Evolutionary conservation across 2,888 invertebrate species (phyloP), one percentile per base, ranked within the genome.

Genomic region (Scrobipalpa costella): DNA sequence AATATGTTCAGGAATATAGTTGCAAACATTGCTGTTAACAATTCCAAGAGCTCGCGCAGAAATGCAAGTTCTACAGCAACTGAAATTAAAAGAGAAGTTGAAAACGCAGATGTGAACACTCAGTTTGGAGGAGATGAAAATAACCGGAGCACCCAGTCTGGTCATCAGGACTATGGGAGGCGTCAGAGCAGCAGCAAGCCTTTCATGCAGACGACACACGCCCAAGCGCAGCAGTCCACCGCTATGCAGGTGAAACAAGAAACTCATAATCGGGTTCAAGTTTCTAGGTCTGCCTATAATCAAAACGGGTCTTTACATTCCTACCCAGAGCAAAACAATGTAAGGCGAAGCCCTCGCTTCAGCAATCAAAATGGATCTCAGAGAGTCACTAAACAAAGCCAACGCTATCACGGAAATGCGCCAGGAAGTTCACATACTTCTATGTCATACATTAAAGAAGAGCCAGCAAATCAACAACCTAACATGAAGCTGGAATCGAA

Each of bases 1-100:
- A 55, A 33, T 27, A 33, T 34, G 17, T 55, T 27, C 6, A 55
- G 55, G 33, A 33, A 2, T 34, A 55, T 34, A 11, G 34, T 34
- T n/a, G 15, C 55, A 15, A 15, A 33, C 7, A 47, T 27, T 49
- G 47, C 64, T 52, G 49, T 47, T 19, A 59, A 40, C 36, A 64
- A 52, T 38, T 62, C 59, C 44, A 55, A 62, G 15, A 36, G 21
- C 49, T 19, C 58, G 63, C 60, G 64, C 52, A 57, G 67, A 61
- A 52, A 59, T 27, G 38, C 69, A 34, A 61, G 63, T 63, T 61
- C 66, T 52, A 62, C 65, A 38, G 74, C 77, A 67, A 71, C 80
- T 36, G 76, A 78, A 61, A 71, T 90, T 9, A 90, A 90, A 71
- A 76, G 76, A 65, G 89, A 90, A 67, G 84, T 86, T 17, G 74